Evolutionary conservation across 2,797 vertebrate genomes (phyloP).

Genomic region (Gadopsis marmoratus): DNA sequence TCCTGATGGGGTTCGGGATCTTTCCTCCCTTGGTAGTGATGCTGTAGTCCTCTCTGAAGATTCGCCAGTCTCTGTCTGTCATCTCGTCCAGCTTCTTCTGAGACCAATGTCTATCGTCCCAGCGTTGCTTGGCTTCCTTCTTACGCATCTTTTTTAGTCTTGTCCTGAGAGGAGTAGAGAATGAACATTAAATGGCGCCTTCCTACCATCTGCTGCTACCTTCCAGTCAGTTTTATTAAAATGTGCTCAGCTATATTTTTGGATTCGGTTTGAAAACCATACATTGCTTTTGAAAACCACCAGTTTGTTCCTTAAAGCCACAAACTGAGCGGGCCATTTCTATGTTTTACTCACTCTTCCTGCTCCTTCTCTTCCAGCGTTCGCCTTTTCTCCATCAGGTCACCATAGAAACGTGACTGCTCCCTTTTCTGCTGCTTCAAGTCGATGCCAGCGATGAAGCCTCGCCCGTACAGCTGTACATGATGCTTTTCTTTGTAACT

Average conservation of each 20-base stretch:
- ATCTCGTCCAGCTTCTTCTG: constrained; percentile 99
- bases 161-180: constrained; percentile 76
- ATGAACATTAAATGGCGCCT: background rate
- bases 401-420: constrained; percentile 96
- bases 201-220: too few species aligned
- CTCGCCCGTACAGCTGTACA: constrained; percentile 94
- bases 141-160: constrained; percentile 95
- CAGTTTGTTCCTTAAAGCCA: background rate
- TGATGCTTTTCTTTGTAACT: constrained; percentile 98
- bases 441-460: constrained; percentile 97
- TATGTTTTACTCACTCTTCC: constrained; percentile 90
- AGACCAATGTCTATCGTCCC: constrained; percentile 99
- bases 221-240: background rate
- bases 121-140: constrained; percentile 98
- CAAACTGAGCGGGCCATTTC: background rate
- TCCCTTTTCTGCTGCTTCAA: constrained; percentile 98
- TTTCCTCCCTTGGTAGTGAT: constrained; percentile 99
- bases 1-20: constrained; percentile 98
- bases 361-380: constrained; percentile 98
- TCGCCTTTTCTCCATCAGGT: constrained; percentile 97
- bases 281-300: background rate
- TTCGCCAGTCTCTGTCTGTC: constrained; percentile 98
- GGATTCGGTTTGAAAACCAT: background rate
- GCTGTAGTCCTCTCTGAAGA: constrained; percentile 98
- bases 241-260: too few species aligned